These are phyloP conservation scores for Acleris cristana DNA, from an alignment of 2,888 invertebrate genomes.

Conservation along the genomic window DNA sequence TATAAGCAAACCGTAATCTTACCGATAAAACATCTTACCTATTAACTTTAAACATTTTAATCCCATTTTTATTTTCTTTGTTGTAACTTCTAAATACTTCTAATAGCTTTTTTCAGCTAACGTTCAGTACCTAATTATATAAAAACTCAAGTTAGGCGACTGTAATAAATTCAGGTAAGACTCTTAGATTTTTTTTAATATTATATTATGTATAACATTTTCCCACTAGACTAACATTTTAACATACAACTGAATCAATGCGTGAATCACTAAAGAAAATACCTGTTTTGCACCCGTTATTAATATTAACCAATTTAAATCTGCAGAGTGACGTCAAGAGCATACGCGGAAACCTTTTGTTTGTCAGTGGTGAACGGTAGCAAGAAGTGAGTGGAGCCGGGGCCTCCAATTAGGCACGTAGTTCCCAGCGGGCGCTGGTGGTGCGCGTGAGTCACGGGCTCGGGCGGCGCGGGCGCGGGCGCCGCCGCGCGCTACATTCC, in stretches of 20 bases:
- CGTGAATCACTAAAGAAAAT: conserved; percentile 49
- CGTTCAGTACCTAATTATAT: no score
- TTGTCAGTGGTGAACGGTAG: conserved; percentile 48
- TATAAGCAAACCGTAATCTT: neutral
- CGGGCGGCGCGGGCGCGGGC: conserved; percentile 51
- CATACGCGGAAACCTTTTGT: conserved; percentile 18
- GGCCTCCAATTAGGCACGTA: conserved; percentile 63
- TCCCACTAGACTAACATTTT: neutral
- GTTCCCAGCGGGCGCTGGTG: conserved; percentile 60
- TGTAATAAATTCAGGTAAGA: no score
- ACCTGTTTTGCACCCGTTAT: conserved; percentile 44
- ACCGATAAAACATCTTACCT: no score
- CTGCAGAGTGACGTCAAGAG: conserved; percentile 59
- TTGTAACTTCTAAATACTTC: no score
- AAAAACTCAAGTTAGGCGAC: no score
- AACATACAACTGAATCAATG: neutral
- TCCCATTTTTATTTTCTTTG: no score
- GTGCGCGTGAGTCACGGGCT: conserved; percentile 65
- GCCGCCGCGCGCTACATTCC: conserved; percentile 70
- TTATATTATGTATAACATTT: no score
- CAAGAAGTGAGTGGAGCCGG: conserved; percentile 49
- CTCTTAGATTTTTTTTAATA: no score
- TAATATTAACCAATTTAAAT: conserved; percentile 33
- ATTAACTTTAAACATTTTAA: no score
- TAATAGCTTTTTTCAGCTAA: no score